Evolutionary conservation across 2,113 vertebrate species (phyloP), one percentile per base, ranked within the genome.

Genomic region (Otus sunia): DNA sequence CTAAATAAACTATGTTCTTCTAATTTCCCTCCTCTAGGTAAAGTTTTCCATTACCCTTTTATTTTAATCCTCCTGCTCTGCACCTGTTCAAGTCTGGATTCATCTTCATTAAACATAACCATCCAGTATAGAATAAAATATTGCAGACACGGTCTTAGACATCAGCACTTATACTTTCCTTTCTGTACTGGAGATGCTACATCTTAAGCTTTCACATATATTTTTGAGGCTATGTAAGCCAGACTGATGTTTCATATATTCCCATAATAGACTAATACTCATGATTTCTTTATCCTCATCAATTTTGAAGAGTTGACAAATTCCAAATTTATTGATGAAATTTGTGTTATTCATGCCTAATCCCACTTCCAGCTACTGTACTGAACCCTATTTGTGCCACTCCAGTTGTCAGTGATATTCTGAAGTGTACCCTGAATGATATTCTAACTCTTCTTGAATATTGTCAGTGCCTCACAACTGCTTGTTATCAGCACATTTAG

Each of bases 401-500:
- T 66, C 36, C 34, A 77, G 39, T 36, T 58, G 45, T 60, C 41
- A 94, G 37, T 8, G 8, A 80, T 69, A 58, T 50, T 92, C 59
- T 88, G 55, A 92, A 91, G n/a, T 58, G 26, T 23, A 50, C 14
- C 37, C 68, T 94, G 79, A 94, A 86, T 58, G 25, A 52, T n/a
- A 73, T 45, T 68, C 41, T 76, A 72, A 74, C 55, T n/a, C n/a
- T 68, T 88, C 62, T 74, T 90, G 23, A 82, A 75, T 94, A 71
- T 21, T 74, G 41, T 45, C 91, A 86, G 23, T 45, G 32, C 41
- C 52, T 77, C 63, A 74, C 86, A 92, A 91, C 47, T 89, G 43
- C 91, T 91, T 94, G 50, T 71, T 91, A 94, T 59, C 76, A 78
- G 76, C 69, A 86, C 83, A 91, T 92, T 92, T 67, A 94, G 41